These are phyloP conservation scores for Scolopax bukidnonensis DNA, from an alignment of 2,797 vertebrate genomes.

Conservation along the genomic window DNA sequence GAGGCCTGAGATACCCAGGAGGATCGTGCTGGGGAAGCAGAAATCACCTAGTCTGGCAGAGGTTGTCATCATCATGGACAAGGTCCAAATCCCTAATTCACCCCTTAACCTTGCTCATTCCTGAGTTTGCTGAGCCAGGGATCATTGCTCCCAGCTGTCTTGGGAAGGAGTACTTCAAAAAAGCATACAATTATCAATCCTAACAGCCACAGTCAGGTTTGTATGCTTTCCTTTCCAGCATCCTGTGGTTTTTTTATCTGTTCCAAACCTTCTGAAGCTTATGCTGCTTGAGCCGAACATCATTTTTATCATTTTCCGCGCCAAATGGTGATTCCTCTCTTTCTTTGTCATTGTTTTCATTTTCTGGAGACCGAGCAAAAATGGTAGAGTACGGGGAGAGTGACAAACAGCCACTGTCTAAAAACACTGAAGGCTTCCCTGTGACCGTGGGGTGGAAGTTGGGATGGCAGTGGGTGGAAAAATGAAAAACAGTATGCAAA, in stretches of 20 bases:
- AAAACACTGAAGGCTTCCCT: not conserved
- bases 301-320: not conserved
- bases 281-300: not conserved
- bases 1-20: not conserved
- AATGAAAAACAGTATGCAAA: not conserved
- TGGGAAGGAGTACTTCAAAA: not conserved
- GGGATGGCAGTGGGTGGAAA: not conserved
- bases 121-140: not conserved
- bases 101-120: not conserved
- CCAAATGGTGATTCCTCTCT: not conserved
- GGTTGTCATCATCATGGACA: not conserved
- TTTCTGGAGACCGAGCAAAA: not conserved
- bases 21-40: not conserved
- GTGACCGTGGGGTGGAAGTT: not conserved
- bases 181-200: not conserved
- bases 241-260: not conserved
- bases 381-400: rapidly evolving
- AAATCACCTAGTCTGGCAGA: not conserved
- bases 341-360: not conserved
- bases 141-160: not conserved
- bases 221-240: not conserved
- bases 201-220: rapidly evolving
- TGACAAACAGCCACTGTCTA: rapidly evolving
- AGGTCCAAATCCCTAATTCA: not conserved
- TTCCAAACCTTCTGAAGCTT: not conserved